These are phyloP conservation scores for Anomalospiza imberbis DNA, from an alignment of 2,797 vertebrate species.

Conservation along the genomic window DNA sequence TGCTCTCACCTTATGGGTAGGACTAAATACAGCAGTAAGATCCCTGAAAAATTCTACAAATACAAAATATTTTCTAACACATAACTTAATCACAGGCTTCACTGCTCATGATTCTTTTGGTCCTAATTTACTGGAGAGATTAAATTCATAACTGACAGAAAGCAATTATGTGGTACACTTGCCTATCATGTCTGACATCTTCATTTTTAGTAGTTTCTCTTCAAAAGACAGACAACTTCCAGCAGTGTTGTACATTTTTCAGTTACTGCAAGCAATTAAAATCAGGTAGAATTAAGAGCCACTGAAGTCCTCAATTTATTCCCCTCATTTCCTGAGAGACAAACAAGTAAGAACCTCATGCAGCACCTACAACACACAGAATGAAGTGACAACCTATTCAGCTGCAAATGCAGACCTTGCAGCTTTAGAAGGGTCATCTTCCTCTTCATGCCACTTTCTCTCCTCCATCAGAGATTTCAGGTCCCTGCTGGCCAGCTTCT, in stretches of 20 bases:
- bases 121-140: not conserved
- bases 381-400: not conserved
- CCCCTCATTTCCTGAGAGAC: not conserved
- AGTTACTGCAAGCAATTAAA: not conserved
- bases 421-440: not conserved
- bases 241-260: not conserved
- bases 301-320: not conserved
- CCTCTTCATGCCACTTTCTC: not conserved
- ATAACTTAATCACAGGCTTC: not conserved
- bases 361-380: rapidly evolving
- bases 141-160: not conserved
- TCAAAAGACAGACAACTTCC: not conserved
- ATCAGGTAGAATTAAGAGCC: not conserved
- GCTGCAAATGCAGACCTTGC: not conserved
- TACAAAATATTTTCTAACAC: not conserved
- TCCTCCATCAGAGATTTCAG: not conserved
- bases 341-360: not conserved
- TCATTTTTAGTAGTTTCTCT: not conserved
- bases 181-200: not conserved
- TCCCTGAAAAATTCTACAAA: not conserved
- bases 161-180: not conserved
- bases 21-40: not conserved
- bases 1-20: not conserved
- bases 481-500: not conserved
- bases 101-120: not conserved